Percentiles rank a stretch among this genome's conserved stretches.
Conservation (phyloP, 2,797 vertebrate species). For the Protonibea diacanthus region DNA sequence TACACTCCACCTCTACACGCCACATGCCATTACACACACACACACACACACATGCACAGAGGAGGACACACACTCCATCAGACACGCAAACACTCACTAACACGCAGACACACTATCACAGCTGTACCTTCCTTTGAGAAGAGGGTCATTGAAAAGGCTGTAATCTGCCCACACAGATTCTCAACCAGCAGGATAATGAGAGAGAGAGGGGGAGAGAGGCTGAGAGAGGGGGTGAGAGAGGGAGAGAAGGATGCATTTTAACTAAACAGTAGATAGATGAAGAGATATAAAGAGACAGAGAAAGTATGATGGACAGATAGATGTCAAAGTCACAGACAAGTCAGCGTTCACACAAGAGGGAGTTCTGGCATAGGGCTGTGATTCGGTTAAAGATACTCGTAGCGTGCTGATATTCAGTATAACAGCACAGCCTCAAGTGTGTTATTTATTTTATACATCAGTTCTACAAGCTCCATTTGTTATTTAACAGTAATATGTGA, state of each 20-base stretch:
- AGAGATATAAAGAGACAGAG: background rate
- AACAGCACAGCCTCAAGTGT: no score
- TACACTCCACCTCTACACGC: background rate
- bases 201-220: background rate
- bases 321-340: background rate
- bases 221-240: background rate
- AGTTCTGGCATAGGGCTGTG: no score
- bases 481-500: no score
- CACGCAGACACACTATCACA: slow-evolving; percentile 41
- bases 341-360: no score
- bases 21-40: no score
- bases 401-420: no score
- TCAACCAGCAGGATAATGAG: slow-evolving; percentile 37
- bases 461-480: no score
- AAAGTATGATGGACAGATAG: background rate
- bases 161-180: slow-evolving; percentile 57
- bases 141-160: slow-evolving; percentile 49
- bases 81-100: slow-evolving; percentile 18
- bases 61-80: background rate
- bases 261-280: background rate
- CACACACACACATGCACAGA: slow-evolving; percentile 19
- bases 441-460: no score
- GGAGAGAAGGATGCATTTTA: background rate
- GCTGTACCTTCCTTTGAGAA: slow-evolving; percentile 60
- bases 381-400: no score